Base-by-base conservation (phyloP, 2,113 vertebrate genomes). In the Macquaria ambigua region DNA sequence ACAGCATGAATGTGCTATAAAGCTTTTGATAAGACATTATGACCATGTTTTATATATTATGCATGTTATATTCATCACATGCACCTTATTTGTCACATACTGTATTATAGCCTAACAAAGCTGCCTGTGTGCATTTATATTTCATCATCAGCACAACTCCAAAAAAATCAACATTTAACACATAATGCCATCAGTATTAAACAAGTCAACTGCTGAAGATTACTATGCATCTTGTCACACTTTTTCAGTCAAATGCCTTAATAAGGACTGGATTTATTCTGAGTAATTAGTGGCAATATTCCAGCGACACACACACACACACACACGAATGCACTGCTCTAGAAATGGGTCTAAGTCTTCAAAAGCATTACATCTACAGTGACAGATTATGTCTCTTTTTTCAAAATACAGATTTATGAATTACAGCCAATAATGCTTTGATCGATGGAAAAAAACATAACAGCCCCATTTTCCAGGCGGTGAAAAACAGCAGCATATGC, bases 181-280 rank as follows among this genome's bases (percentile, higher is more conserved):
- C 53, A 50, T 28, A 68, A 46, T 6, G 37, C 37, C 79, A 81
- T 78, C 64, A 77, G 64, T 52, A 72, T 73, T 3, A 89, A 84
- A 18, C 25, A 71, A 86, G 71, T 83, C 73, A 69, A 84, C 67
- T 74, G 9, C 77, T 77, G 64, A 69, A 73, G 62, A 90, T 92
- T 87, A 87, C 8, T 16, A 50, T 46, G 62, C 71, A 80, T 77
- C 56, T 86, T 82, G 90, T 79, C 84, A 87, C 80, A 82, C 50
- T 81, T 90, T 84, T 77, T 82, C 53, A 79, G 70, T 82, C 70
- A 81, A 85, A 83, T 72, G 79, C 62, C 61, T 79, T 89, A 79
- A 91, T 93, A 90, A 89, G 76, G 58, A 84, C 81, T 80, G 82
- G 85, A 92, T 93, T 88, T 82, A 84, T 71, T 86, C 56, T 18